Conservation (phyloP, 2,113 vertebrate species). For the Microcebus lehilahytsara region DNA sequence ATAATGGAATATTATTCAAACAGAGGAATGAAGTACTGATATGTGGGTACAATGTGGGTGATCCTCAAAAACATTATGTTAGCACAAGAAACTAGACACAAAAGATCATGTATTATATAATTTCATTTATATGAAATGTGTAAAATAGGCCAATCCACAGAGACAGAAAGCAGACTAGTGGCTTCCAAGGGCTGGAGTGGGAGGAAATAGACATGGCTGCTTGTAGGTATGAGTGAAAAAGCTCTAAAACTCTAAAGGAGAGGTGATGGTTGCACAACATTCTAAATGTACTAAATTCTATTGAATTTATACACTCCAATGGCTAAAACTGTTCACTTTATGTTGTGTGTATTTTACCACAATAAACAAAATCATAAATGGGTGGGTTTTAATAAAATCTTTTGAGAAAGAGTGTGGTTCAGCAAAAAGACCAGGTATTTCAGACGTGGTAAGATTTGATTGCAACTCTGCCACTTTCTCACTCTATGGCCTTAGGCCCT, state of each 20-base stretch:
- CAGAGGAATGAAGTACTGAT: no score
- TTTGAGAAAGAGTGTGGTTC: not conserved
- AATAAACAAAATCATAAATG: not conserved
- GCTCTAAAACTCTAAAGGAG: not conserved
- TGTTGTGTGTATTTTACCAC: not conserved
- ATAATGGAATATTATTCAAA: rapidly evolving
- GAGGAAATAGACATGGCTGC: no score
- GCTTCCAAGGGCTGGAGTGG: not conserved
- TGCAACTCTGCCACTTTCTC: no score
- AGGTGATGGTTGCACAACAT: not conserved
- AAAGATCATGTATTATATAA: no score
- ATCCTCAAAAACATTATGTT: not conserved
- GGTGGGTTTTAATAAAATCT: not conserved
- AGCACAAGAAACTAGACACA: not conserved
- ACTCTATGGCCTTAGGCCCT: not conserved
- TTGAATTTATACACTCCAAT: not conserved
- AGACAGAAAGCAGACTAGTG: not conserved
- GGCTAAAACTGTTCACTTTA: no score
- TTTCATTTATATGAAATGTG: not conserved
- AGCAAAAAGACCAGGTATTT: no score
- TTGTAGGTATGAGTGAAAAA: not conserved
- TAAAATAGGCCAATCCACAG: not conserved
- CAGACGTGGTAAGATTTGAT: not conserved
- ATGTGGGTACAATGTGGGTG: rapidly evolving
- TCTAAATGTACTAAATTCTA: not conserved